A percentile compares a stretch with the other conserved stretches of the same genome.
phyloP scores from a whole-genome alignment of 1,140 invertebrate genomes.

The Penaeus indicus region DNA sequence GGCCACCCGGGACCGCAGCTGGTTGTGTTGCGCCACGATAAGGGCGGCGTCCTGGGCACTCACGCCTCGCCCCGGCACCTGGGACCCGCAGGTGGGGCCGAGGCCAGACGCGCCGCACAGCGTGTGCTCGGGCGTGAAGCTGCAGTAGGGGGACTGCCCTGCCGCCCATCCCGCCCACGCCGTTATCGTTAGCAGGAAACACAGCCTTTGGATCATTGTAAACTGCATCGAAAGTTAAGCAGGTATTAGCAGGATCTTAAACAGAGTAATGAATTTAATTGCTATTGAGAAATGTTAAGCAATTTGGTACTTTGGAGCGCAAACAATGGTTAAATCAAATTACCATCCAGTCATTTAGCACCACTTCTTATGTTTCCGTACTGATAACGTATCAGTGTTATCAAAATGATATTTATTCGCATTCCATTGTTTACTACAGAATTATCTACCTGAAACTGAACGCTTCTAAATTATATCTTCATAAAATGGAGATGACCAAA shows the following conservation, averaged over 20 bases:
- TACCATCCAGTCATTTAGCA: no score
- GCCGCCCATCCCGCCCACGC: constrained; percentile 32
- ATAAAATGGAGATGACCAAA: no score
- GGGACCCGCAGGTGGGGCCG: constrained; percentile 45
- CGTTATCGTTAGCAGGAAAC: constrained; percentile 22
- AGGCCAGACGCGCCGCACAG: constrained; percentile 35
- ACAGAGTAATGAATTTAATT: no score
- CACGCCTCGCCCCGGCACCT: constrained; percentile 54
- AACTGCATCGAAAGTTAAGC: background rate
- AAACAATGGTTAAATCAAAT: no score
- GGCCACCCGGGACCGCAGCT: constrained; percentile 82
- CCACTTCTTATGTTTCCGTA: no score
- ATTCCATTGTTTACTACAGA: no score
- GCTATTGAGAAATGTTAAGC: no score
- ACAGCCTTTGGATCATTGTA: constrained; percentile 45
- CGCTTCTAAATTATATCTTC: no score
- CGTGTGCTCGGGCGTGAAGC: constrained; percentile 49
- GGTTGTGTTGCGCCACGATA: constrained; percentile 76
- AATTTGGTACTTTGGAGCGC: no score
- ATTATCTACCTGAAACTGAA: no score
- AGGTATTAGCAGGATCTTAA: background rate
- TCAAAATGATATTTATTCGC: no score
- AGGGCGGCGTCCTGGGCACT: constrained; percentile 35
- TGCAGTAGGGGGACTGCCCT: constrained; percentile 31
- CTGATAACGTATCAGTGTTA: no score